A percentile compares a stretch with the other conserved stretches of the same genome.
Evolutionary conservation across 1,140 invertebrate species (phyloP).

Genomic region (Phenacoccus solenopsis): DNA sequence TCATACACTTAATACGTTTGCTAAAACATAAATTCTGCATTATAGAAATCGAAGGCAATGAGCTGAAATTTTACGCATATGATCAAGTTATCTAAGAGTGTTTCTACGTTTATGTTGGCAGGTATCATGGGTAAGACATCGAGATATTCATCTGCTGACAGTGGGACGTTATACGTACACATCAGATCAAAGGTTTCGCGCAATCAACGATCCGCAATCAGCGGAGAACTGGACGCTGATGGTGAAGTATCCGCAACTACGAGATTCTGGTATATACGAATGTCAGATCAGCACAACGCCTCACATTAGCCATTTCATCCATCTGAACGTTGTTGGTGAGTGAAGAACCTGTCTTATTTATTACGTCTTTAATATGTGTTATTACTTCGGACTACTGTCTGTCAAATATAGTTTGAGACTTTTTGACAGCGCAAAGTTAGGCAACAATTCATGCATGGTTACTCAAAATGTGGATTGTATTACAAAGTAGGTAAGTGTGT

Average conservation of each 20-base stretch:
- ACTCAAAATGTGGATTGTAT: too few relatives aligned
- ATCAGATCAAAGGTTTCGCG: constrained; percentile 74
- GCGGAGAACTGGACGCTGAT: constrained; percentile 76
- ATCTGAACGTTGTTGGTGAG: constrained; percentile 75
- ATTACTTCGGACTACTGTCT: not conserved
- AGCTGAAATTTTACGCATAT: too few relatives aligned
- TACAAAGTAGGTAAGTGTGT: too few relatives aligned
- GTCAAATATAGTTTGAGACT: too few relatives aligned
- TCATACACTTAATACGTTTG: too few relatives aligned
- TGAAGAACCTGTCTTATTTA: too few relatives aligned
- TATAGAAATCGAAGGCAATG: too few relatives aligned
- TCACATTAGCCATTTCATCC: constrained; percentile 73
- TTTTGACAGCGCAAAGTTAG: too few relatives aligned
- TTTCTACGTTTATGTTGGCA: constrained; percentile 35
- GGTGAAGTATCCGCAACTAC: constrained; percentile 70
- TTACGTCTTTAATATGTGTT: not conserved
- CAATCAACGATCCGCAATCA: constrained; percentile 65
- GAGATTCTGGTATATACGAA: constrained; percentile 76
- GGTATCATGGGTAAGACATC: constrained; percentile 78
- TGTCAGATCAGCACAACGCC: constrained; percentile 82
- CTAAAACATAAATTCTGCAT: too few relatives aligned
- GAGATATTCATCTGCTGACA: constrained; percentile 75
- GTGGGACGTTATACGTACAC: constrained; percentile 85
- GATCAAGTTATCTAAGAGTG: too few relatives aligned
- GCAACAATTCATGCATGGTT: too few relatives aligned